phyloP scores from a whole-genome alignment of 2,888 invertebrate genomes.

The Oligia fasciuncula region DNA sequence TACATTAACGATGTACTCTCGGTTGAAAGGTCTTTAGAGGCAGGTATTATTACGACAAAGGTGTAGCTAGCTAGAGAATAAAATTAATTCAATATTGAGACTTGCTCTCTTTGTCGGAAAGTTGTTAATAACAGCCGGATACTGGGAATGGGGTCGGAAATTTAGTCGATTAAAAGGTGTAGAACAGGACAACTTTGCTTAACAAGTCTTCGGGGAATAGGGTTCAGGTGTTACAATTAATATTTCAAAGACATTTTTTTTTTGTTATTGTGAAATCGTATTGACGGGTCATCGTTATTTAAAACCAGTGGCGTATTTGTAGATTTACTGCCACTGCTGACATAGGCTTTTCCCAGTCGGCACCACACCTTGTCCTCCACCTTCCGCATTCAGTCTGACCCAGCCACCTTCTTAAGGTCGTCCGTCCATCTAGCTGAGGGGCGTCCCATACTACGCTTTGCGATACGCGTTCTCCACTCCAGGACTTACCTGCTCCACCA shows the following conservation, averaged over 20 bases:
- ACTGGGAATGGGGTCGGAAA: not conserved
- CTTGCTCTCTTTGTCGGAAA: conserved; percentile 8
- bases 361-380: not conserved
- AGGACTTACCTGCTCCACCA: too few species aligned
- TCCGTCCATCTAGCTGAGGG: too few species aligned
- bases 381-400: too few species aligned
- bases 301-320: not conserved
- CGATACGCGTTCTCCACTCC: too few species aligned
- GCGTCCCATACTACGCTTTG: too few species aligned
- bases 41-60: conserved; percentile 9
- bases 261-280: not conserved
- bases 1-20: not conserved
- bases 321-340: not conserved
- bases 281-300: not conserved
- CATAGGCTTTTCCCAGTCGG: not conserved
- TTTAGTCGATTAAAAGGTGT: not conserved
- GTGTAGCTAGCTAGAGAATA: not conserved
- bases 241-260: not conserved
- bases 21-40: not conserved
- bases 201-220: not conserved
- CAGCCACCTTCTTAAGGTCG: too few species aligned
- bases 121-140: conserved; percentile 6
- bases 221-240: not conserved
- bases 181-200: not conserved
- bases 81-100: conserved; percentile 22